Evolutionary conservation across 1,140 invertebrate species (phyloP).

Genomic region (Pogonomyrmex barbatus): DNA sequence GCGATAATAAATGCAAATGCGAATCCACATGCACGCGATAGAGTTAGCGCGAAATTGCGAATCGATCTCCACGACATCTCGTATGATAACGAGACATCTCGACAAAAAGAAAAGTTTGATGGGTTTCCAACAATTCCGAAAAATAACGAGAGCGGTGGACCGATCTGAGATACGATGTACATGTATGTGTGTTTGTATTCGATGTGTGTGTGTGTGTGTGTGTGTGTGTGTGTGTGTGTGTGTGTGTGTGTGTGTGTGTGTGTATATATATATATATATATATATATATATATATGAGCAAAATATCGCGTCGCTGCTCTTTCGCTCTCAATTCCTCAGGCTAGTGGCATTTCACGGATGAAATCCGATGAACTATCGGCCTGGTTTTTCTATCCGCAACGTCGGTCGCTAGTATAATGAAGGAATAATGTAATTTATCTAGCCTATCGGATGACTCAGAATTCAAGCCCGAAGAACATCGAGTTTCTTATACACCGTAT

Average conservation of each 20-base stretch:
- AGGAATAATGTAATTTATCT: constrained; percentile 65
- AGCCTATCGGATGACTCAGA: constrained; percentile 71
- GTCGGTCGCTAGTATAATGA: constrained; percentile 1
- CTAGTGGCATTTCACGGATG: constrained; percentile 48
- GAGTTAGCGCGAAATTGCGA: constrained; percentile 11
- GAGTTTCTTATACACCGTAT: not conserved
- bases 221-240: too few species aligned
- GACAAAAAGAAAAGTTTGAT: not conserved
- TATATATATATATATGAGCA: not conserved
- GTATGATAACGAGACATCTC: constrained; percentile 8
- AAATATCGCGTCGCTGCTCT: constrained; percentile 46
- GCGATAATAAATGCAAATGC: constrained; percentile 53
- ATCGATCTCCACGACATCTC: not conserved
- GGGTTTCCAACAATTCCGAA: not conserved
- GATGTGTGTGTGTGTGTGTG: too few species aligned
- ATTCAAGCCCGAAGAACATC: constrained; percentile 54
- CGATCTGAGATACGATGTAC: not conserved
- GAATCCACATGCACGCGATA: constrained; percentile 46
- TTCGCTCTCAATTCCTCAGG: constrained; percentile 19
- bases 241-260: not conserved
- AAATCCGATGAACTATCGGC: constrained; percentile 47
- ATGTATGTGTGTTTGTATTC: not conserved
- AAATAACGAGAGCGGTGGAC: not conserved
- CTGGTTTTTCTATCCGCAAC: constrained; percentile 10
- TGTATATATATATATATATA: too few species aligned